phyloP scores from a whole-genome alignment of 2,113 vertebrate genomes.

The Drymodes brunneopygia region DNA sequence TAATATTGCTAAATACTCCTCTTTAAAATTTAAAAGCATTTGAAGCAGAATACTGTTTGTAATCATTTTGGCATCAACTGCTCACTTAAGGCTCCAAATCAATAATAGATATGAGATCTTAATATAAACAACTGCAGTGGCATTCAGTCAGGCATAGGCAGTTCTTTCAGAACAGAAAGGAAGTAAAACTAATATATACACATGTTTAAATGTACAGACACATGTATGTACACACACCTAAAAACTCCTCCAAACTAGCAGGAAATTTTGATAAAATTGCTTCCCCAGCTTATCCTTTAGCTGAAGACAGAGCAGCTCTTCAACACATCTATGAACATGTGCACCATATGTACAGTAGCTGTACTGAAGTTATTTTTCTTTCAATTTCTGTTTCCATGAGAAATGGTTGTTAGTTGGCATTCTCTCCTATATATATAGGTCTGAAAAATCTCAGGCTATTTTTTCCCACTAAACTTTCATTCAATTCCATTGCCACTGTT shows the following conservation, averaged over 20 bases:
- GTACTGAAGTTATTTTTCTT: not conserved
- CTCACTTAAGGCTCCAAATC: not conserved
- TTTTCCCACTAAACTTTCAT: not conserved
- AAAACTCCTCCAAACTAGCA: not conserved
- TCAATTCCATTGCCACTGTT: not conserved
- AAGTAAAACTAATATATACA: not conserved
- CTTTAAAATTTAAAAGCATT: not conserved
- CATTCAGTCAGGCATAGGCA: not conserved
- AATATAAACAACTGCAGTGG: not conserved
- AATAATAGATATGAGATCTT: not conserved
- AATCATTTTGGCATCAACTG: not conserved
- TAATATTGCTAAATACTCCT: not conserved
- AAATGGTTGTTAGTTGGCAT: not conserved
- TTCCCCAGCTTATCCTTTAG: not conserved
- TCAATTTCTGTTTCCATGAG: not conserved
- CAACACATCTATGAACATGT: not conserved
- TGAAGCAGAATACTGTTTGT: not conserved
- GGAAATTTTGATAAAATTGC: not conserved
- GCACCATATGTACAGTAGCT: rapidly evolving
- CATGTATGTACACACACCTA: too few relatives aligned
- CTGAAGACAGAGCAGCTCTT: not conserved
- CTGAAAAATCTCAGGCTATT: not conserved
- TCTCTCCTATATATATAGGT: not conserved
- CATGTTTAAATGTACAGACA: not conserved
- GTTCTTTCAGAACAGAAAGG: not conserved